These are phyloP conservation scores for Sebastes itinus DNA, from an alignment of 2,797 vertebrate species.

Conservation along the genomic window DNA sequence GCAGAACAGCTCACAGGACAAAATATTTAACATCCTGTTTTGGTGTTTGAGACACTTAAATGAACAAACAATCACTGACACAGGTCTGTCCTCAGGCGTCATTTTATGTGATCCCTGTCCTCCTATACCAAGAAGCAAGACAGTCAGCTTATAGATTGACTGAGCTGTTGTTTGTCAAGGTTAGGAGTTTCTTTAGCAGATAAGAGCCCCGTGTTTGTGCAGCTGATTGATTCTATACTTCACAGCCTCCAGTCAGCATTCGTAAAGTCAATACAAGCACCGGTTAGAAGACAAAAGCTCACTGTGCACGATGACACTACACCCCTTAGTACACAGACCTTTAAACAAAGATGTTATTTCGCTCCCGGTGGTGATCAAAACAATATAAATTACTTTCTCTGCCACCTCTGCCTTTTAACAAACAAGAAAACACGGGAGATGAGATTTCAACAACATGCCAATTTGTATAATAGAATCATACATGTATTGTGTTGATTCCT, in stretches of 20 bases:
- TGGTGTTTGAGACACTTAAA: slow-evolving; percentile 5
- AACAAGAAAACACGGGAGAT: slow-evolving; percentile 14
- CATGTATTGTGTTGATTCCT: slow-evolving; percentile 18
- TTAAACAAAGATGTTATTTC: background rate
- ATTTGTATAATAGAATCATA: slow-evolving; percentile 30
- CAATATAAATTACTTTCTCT: slow-evolving; percentile 12
- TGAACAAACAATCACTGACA: background rate
- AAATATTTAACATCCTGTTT: background rate
- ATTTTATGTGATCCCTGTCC: background rate
- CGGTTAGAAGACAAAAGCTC: slow-evolving; percentile 47
- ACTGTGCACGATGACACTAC: slow-evolving; percentile 4
- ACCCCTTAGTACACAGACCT: slow-evolving; percentile 5
- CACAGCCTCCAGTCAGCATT: slow-evolving; percentile 50
- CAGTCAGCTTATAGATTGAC: slow-evolving; percentile 28
- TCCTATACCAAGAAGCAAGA: background rate
- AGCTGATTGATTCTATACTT: slow-evolving; percentile 62
- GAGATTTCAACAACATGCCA: slow-evolving; percentile 28
- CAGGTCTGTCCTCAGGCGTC: slow-evolving; percentile 2
- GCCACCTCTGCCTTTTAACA: slow-evolving; percentile 3
- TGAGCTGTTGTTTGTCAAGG: slow-evolving; percentile 49
- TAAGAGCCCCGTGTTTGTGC: slow-evolving; percentile 53
- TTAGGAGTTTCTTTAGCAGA: slow-evolving; percentile 39
- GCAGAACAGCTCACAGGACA: background rate
- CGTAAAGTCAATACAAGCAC: slow-evolving; percentile 50
- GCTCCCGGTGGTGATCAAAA: slow-evolving; percentile 31